Conservation (phyloP, 2,888 invertebrate genomes). For the Sepiola atlantica region DNA sequence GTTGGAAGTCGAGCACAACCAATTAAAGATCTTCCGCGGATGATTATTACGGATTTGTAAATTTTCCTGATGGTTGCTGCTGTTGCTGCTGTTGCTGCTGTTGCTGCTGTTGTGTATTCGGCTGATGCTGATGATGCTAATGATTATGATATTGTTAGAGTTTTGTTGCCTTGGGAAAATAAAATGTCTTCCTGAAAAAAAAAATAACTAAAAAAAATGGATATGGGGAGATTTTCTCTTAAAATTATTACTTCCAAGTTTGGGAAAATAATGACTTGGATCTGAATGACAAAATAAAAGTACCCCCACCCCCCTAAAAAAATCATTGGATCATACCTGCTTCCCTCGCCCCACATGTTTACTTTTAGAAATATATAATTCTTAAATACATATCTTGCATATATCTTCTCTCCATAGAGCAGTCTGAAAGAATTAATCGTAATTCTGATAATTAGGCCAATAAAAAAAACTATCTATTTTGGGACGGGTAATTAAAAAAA, state of each 20-base stretch:
- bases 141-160: too few relatives aligned
- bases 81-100: neutral
- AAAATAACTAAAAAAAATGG: neutral
- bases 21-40: neutral
- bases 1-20: neutral
- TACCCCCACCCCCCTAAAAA: neutral
- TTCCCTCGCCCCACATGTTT: too few relatives aligned
- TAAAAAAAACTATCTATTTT: too few relatives aligned
- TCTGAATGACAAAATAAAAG: neutral
- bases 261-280: neutral
- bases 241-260: neutral
- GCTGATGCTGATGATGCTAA: neutral
- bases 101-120: too few relatives aligned
- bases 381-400: too few relatives aligned
- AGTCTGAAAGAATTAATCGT: too few relatives aligned
- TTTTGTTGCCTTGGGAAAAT: neutral
- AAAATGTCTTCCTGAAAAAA: neutral
- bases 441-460: too few relatives aligned
- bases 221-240: neutral
- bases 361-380: too few relatives aligned
- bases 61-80: neutral
- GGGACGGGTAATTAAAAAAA: too few relatives aligned
- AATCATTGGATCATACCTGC: too few relatives aligned
- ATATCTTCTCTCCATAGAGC: too few relatives aligned
- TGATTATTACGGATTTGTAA: conserved; percentile 3